These are phyloP conservation scores for Trichonephila inaurata DNA, from an alignment of 1,140 invertebrate species.

Conservation along the genomic window DNA sequence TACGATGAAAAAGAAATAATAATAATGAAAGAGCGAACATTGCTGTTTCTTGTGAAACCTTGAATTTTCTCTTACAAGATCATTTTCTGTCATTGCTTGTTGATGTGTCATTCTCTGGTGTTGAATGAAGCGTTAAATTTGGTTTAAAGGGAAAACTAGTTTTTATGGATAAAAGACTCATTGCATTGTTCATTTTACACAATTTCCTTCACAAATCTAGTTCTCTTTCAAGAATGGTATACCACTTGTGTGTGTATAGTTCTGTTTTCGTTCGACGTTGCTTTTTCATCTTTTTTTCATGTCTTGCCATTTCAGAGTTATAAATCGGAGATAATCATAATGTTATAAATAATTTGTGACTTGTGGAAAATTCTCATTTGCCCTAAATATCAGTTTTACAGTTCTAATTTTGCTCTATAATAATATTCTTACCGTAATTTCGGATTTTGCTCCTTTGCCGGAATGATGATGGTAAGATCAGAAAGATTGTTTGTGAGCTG, in stretches of 20 bases:
- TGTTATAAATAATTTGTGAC: too few relatives aligned
- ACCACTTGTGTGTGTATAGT: too few relatives aligned
- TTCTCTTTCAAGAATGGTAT: background rate
- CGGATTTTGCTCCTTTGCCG: too few relatives aligned
- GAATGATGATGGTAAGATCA: too few relatives aligned
- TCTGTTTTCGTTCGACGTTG: background rate
- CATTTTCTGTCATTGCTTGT: background rate
- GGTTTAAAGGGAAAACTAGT: background rate
- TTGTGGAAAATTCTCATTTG: too few relatives aligned
- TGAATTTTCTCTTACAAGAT: background rate
- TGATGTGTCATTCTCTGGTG: background rate
- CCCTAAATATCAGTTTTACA: too few relatives aligned
- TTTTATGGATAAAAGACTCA: background rate
- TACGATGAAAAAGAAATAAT: background rate
- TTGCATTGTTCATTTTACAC: background rate
- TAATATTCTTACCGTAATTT: too few relatives aligned
- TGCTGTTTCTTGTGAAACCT: background rate
- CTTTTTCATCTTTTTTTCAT: too few relatives aligned
- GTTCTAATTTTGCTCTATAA: too few relatives aligned
- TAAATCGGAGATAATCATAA: too few relatives aligned
- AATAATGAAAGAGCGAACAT: background rate
- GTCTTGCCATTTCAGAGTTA: too few relatives aligned
- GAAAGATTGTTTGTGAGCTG: too few relatives aligned
- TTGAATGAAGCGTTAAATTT: slow-evolving; percentile 15
- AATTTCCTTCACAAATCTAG: background rate